These are phyloP conservation scores for Lithophane semibrunnea DNA, from an alignment of 2,888 invertebrate genomes.

Conservation along the genomic window DNA sequence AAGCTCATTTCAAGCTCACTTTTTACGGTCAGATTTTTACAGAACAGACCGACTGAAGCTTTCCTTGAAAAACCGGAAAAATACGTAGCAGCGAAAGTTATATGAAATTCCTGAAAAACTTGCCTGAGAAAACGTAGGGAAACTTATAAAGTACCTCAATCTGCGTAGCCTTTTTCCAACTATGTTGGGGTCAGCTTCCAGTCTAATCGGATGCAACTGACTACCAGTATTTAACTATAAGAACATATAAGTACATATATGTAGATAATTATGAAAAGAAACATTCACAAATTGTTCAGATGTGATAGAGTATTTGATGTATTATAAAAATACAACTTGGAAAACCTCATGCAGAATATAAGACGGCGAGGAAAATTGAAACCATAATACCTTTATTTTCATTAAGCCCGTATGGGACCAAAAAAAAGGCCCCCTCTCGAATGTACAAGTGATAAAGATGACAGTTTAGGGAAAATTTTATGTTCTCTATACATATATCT, in stretches of 20 bases:
- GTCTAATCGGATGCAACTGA: too few relatives aligned
- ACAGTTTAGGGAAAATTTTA: background rate
- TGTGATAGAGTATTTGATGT: background rate
- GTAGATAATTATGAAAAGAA: background rate
- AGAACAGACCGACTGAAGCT: background rate
- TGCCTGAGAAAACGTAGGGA: background rate
- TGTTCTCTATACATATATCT: too few relatives aligned
- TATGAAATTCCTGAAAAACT: background rate
- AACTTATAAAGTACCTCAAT: background rate
- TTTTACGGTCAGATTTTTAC: background rate
- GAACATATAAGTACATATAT: too few relatives aligned
- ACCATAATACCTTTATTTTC: background rate
- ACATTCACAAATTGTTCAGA: background rate
- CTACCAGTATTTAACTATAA: too few relatives aligned
- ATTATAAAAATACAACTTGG: background rate
- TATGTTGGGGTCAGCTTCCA: too few relatives aligned
- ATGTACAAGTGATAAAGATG: constrained; percentile 13
- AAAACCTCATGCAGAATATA: background rate
- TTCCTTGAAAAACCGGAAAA: background rate
- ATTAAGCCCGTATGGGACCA: background rate
- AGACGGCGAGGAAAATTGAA: background rate
- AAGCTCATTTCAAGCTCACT: background rate
- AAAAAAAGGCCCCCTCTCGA: background rate
- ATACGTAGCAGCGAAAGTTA: background rate
- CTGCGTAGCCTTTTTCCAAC: too few relatives aligned